Evolutionary conservation across 2,113 vertebrate genomes (phyloP).

Genomic region (Dipodomys ordii): DNA sequence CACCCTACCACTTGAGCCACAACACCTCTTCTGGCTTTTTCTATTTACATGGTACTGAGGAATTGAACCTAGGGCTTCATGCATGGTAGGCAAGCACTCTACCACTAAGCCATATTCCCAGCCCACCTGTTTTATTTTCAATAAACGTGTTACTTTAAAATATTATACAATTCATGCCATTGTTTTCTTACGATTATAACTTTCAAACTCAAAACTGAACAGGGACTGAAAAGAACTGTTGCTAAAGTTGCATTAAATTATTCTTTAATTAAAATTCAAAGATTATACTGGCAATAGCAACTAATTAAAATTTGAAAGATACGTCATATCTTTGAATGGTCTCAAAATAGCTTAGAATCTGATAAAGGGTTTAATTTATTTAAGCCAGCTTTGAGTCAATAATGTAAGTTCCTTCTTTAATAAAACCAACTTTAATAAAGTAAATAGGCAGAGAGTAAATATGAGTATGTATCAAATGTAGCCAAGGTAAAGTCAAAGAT

Average conservation of each 20-base stretch:
- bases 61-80: too few relatives aligned
- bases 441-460: background rate
- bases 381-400: background rate
- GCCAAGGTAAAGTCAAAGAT: background rate
- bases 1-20: too few relatives aligned
- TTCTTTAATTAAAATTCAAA: constrained; percentile 23
- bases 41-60: too few relatives aligned
- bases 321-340: constrained; percentile 16
- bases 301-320: constrained; percentile 46
- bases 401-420: constrained; percentile 3
- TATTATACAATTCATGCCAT: background rate
- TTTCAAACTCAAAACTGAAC: constrained; percentile 41
- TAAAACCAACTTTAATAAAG: background rate
- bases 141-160: constrained; percentile 31
- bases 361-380: background rate
- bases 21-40: too few relatives aligned
- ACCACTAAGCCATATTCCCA: too few relatives aligned
- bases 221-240: background rate
- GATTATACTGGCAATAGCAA: background rate
- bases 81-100: too few relatives aligned
- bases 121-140: background rate
- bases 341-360: constrained; percentile 29
- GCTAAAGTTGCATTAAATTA: background rate
- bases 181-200: constrained; percentile 22
- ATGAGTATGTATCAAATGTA: background rate